Evolutionary conservation across 2,888 invertebrate species (phyloP), one percentile per base, ranked within the genome.

Genomic region (Poecilobothrus nobilitatus): DNA sequence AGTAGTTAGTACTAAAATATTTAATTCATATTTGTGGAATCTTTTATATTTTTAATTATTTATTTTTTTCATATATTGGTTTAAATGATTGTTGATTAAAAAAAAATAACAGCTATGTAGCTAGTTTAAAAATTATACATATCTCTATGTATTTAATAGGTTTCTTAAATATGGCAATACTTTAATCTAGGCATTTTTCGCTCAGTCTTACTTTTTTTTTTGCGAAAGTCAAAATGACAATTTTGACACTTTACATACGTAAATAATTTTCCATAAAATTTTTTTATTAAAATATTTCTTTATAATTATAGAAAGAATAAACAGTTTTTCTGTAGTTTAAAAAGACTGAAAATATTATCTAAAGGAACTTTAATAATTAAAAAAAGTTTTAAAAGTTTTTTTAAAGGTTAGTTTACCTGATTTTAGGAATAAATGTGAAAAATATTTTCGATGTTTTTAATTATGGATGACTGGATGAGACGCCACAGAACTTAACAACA

Each of bases 401-500:
- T 53, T 53, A 53, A 53, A 53, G 53, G 53, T 53, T 53, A 53
- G 53, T 53, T 53, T n/a, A 6, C 15, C 15, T 18, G 53, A 53
- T 53, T 53, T 53, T 53, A 53, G 53, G 12, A 18, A 53, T 18
- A 53, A 53, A 18, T 53, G 53, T 53, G n/a, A 53, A 53, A 53
- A 53, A 53, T 53, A 53, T 53, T 53, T 53, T 53, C 6, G 15
- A 18, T 53, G 53, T 53, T 53, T 53, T 53, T 53, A 18, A 53
- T 53, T 53, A 53, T 53, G 53, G 53, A 53, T 53, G 53, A 53
- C 53, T 53, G 53, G 53, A 53, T 53, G 53, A 53, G 53, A 53
- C 53, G 53, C 53, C 53, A 53, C 53, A 53, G 53, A 6, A 53
- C 53, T 18, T 15, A 18, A 27, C 18, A 53, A 53, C 15, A 53